phyloP scores from a whole-genome alignment of 2,113 vertebrate species.

The Manacus vitellinus region DNA sequence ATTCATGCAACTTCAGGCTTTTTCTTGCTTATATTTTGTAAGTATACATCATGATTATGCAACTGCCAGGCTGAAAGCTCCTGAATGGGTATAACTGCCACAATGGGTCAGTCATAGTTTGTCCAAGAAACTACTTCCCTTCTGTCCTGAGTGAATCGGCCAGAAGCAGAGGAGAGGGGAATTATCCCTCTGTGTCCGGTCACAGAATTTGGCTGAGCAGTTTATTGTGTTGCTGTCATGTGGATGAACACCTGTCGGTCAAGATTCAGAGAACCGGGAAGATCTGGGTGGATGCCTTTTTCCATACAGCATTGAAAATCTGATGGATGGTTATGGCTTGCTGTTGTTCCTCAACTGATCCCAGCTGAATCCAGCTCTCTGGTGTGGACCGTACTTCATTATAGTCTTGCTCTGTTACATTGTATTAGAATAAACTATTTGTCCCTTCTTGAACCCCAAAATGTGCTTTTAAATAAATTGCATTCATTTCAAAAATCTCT shows the following conservation, averaged over 20 bases:
- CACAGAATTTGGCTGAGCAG: background rate
- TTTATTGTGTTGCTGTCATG: background rate
- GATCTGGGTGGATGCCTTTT: background rate
- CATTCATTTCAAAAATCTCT: background rate
- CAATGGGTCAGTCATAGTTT: background rate
- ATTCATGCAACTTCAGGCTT: background rate
- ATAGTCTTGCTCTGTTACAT: background rate
- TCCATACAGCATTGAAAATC: background rate
- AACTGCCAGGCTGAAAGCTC: background rate
- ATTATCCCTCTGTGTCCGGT: background rate
- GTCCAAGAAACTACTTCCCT: background rate
- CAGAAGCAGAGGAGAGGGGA: fast-evolving
- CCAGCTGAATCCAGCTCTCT: background rate
- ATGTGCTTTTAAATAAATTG: background rate
- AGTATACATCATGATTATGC: background rate
- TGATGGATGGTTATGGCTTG: background rate
- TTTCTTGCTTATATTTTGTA: background rate
- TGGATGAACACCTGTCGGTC: background rate
- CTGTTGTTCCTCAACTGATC: background rate
- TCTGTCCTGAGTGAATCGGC: background rate
- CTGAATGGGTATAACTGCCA: background rate
- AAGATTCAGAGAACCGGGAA: background rate
- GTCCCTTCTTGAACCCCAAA: background rate
- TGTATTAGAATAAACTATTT: background rate
- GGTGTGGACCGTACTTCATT: background rate